Evolutionary conservation across 2,888 invertebrate genomes (phyloP), one percentile per base, ranked within the genome.

Genomic region (Cataglyphis rosenhaueri): DNA sequence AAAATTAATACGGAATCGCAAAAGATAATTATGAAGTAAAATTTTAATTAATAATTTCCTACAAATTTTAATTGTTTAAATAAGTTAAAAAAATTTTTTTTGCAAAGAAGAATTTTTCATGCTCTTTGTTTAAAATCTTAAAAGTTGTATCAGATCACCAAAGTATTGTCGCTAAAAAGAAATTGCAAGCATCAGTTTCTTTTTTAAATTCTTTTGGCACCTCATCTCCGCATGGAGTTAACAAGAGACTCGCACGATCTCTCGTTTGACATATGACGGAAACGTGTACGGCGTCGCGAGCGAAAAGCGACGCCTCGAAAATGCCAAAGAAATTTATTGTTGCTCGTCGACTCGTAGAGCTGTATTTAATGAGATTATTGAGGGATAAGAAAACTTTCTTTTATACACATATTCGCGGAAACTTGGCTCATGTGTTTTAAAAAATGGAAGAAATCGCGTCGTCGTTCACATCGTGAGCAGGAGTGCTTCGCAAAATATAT

Each of bases 281-380:
- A 64, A 64, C 64, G 35, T 64, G 35, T 38, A 38, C 41, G 21
- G 15, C 38, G 35, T 21, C 15, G 21, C 21, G 8, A 64, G 3
- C 21, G 15, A 21, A 64, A 64, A 38, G 10, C 64, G 6, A 5
- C 38, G 15, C 21, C 4, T 64, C n/a, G 35, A 64, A 64, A 64
- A 3, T 64, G 38, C 15, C 6, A 64, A 64, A 38, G 38, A 64
- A 64, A 38, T 64, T 64, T 38, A 64, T 38, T 64, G 21, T 64
- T 64, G 38, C 21, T 21, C 0, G 21, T 21, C 21, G 15, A 38
- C 21, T 38, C 12, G 21, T 25, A 25, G 38, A 38, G 21, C 64
- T 64, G 38, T 64, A 64, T 64, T 64, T 64, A 64, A 64, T 38
- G 21, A 64, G 38, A 21, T 64, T 64, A 38, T n/a, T 29, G 18